These are phyloP conservation scores for Magallana nippona DNA, from an alignment of 2,888 invertebrate genomes.

Conservation along the genomic window DNA sequence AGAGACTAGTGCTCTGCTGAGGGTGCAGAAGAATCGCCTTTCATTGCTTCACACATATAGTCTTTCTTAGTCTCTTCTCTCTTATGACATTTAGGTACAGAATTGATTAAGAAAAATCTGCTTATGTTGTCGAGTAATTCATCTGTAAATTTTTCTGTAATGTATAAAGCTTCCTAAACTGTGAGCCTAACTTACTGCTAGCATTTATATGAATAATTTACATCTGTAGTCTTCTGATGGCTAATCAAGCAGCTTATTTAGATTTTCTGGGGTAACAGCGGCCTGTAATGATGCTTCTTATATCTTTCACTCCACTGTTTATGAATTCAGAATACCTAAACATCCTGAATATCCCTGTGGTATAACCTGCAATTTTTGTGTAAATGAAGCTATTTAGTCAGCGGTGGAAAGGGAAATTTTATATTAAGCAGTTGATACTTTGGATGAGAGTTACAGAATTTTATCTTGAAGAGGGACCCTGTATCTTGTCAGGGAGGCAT, in stretches of 20 bases:
- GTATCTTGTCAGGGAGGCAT: not conserved
- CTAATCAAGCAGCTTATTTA: not conserved
- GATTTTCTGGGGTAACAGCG: not conserved
- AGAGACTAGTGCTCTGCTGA: too few species aligned
- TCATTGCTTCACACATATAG: too few species aligned
- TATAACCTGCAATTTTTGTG: not conserved
- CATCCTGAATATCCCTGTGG: not conserved
- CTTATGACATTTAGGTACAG: too few species aligned
- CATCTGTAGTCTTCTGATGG: not conserved
- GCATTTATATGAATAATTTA: not conserved
- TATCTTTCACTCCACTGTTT: not conserved
- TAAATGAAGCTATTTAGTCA: conserved; percentile 16
- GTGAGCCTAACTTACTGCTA: not conserved
- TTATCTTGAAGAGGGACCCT: not conserved
- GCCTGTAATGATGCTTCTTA: not conserved
- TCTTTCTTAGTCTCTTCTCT: too few species aligned
- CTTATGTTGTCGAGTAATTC: too few species aligned
- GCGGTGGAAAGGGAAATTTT: not conserved
- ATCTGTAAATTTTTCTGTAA: too few species aligned
- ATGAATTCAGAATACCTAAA: conserved; percentile 4
- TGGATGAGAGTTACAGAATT: not conserved
- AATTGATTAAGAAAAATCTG: too few species aligned
- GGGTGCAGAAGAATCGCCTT: too few species aligned
- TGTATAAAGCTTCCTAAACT: too few species aligned
- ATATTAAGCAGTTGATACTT: too few species aligned